Evolutionary conservation across 2,888 invertebrate species (phyloP), one percentile per base, ranked within the genome.

Genomic region (Tenthredo mesomela): DNA sequence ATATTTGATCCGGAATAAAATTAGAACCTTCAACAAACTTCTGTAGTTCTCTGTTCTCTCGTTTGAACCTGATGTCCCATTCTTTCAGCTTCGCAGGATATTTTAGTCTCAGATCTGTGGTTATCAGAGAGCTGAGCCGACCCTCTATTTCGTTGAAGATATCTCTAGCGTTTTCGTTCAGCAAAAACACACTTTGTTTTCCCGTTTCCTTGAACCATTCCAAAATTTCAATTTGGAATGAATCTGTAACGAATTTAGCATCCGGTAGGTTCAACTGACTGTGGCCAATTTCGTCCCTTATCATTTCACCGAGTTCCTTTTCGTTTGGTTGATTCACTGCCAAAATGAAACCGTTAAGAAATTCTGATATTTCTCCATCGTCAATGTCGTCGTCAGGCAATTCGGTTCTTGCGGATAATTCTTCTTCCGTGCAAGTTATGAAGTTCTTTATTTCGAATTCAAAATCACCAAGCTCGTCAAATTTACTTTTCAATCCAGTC

Each of bases 401-500:
- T 12, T 67, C 65, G 15, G 65, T 67, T 6, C 29, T 67, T 12
- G 33, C 7, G 29, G 6, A 67, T 15, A 67, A 29, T 67, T 67
- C 29, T 15, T 67, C 65, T 33, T 67, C 15, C 12, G 15, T 25
- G 29, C 65, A 67, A 29, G 65, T 67, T 67, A 0, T 33, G 33
- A 67, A 67, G 29, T 67, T 67, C 4, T 33, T 67, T 67, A 67
- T 67, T 15, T 67, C 65, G 12, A 67, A 67, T 67, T 33, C 65
- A 1, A 67, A 15, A 29, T 67, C 15, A 33, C 12, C 29, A 33
- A 67, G 65, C 29, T 67, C 29, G 29, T 65, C 65, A 4, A 29
- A 65, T 65, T 65, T 25, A 65, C 29, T 65, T 15, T 25, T 25
- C 29, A 65, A 65, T 12, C 29, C 9, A 65, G 65, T 65, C 10